Percentiles rank a stretch among this genome's conserved stretches.
Evolutionary conservation across 2,888 invertebrate species (phyloP).

Genomic region (Dasysyrphus tricinctus): DNA sequence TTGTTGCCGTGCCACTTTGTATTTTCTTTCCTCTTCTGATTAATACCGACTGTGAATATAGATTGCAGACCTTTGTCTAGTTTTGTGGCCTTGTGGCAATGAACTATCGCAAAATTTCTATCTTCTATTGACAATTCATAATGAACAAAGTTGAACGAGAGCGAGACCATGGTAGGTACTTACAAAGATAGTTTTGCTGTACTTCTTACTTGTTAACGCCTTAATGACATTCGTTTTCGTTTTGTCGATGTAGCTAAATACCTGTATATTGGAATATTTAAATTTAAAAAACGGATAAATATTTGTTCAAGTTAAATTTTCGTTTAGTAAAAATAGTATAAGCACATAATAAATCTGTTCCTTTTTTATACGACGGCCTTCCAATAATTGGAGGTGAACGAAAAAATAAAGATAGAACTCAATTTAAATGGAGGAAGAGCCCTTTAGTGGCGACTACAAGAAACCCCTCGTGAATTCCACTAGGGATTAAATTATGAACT

Average conservation of each 20-base stretch:
- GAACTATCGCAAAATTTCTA: no score
- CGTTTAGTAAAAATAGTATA: neutral
- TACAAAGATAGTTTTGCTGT: neutral
- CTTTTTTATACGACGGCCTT: no score
- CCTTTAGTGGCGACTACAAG: no score
- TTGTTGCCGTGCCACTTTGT: slow-evolving; percentile 6
- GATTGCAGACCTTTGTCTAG: slow-evolving; percentile 13
- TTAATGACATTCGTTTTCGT: neutral
- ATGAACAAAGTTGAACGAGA: neutral
- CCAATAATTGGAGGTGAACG: no score
- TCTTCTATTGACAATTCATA: slow-evolving; percentile 7
- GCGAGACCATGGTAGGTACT: slow-evolving; percentile 2
- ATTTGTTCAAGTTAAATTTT: neutral
- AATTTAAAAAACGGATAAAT: neutral
- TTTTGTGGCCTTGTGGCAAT: neutral
- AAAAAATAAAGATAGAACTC: no score
- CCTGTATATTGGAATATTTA: neutral
- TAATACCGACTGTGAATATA: slow-evolving; percentile 1
- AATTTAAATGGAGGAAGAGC: no score
- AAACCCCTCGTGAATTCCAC: neutral
- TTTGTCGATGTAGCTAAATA: neutral
- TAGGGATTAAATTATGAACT: neutral
- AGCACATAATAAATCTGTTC: neutral
- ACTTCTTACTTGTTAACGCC: neutral
- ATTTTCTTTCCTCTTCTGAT: neutral